Evolutionary conservation across 2,113 vertebrate genomes (phyloP).

Genomic region (Ibidorhyncha struthersii): DNA sequence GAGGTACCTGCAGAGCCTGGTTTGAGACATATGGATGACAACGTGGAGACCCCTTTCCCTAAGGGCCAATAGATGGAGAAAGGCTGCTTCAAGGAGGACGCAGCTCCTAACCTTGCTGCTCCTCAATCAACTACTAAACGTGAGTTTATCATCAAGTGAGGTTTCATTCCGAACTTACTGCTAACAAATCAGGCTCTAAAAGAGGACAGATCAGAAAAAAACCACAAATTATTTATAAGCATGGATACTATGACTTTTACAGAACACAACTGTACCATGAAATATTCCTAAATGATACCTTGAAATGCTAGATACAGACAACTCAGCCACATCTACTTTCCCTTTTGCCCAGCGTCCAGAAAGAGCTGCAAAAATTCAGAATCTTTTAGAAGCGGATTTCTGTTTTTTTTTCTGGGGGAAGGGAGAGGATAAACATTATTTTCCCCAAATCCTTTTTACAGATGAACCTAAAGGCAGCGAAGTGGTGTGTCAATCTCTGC

Average conservation of each 20-base stretch:
- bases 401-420: background rate
- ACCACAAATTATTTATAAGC: constrained; percentile 1
- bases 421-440: background rate
- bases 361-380: background rate
- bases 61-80: background rate
- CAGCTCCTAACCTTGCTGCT: background rate
- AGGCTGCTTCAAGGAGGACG: background rate
- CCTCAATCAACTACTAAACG: background rate
- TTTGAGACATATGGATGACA: accelerated
- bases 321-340: background rate
- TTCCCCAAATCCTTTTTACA: background rate
- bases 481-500: background rate
- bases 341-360: background rate
- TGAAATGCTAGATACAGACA: background rate
- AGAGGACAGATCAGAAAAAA: background rate
- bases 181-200: background rate
- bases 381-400: background rate
- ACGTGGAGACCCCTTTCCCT: accelerated
- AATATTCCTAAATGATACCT: background rate
- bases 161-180: background rate
- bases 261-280: background rate
- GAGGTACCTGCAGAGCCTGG: background rate
- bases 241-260: background rate
- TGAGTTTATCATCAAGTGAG: background rate
- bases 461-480: background rate